Percentiles rank a stretch among this genome's conserved stretches.
These are phyloP conservation scores for Ammodytes dubius DNA, from an alignment of 2,113 vertebrate species.

Conservation along the genomic window DNA sequence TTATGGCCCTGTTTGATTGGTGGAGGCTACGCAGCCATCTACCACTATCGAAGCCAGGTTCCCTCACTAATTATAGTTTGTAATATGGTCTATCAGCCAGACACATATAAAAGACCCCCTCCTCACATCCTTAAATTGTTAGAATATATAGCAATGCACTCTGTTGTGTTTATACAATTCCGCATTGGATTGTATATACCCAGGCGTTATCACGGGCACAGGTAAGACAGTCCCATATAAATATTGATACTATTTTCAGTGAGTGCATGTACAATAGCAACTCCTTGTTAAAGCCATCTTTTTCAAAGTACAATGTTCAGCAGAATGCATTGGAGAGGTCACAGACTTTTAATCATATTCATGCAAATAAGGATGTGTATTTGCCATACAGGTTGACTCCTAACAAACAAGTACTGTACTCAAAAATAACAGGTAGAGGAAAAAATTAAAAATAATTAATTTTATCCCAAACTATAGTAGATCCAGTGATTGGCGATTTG, in stretches of 20 bases:
- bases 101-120: too few species aligned
- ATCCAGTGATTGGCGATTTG: neutral
- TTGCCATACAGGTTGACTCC: constrained; percentile 6
- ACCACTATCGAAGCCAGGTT: too few species aligned
- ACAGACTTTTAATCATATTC: constrained; percentile 36
- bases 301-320: constrained; percentile 21
- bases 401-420: neutral
- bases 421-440: neutral
- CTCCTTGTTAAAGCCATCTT: neutral
- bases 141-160: neutral
- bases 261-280: neutral
- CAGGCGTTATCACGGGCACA: neutral
- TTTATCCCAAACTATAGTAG: neutral
- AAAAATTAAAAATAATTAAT: neutral
- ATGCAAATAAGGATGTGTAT: constrained; percentile 20
- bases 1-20: too few species aligned
- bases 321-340: constrained; percentile 38
- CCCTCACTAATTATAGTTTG: too few species aligned
- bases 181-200: too few species aligned
- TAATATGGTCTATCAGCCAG: too few species aligned
- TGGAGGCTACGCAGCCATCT: too few species aligned
- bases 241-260: neutral
- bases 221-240: neutral
- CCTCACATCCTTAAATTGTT: neutral
- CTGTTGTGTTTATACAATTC: neutral